Base-by-base conservation (phyloP, 30 jellyfish, hydroid and myxozoan genomes). In the Chironex yamaguchii region DNA sequence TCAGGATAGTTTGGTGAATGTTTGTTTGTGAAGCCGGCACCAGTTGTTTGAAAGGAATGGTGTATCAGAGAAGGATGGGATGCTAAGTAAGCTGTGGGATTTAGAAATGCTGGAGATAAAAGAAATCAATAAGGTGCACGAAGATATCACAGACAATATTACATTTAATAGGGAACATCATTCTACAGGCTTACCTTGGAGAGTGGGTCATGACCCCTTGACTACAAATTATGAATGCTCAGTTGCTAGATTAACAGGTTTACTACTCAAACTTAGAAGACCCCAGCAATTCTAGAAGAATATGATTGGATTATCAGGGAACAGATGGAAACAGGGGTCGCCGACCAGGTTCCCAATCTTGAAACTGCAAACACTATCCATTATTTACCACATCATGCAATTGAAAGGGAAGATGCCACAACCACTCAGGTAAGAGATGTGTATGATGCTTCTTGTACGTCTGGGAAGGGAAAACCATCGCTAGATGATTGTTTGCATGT, bases 401-500 rank as follows among this genome's bases (percentile, higher is more conserved):
- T 81, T 23, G 85, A 62, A 3, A 67, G 91, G 0, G 35, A 63
- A 14, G 86, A 62, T 29, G 76, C 75, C 4, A 48, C 36, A 0
- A 81, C 91, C 2, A 65, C 80, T 13, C 32, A 81, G 51, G 72
- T 81, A 22, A 29, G 91, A 20, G 52, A 48, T 81, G 91, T 81
- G 9, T 58, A 54, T 62, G 84, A 64, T 62, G 90, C 85, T 24
- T 49, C 74, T 33, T 0, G 68, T 0, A 70, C 35, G 31, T 17
- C 73, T 22, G 62, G 86, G 34, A 65, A 29, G 53, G 0, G 66
- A 9, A 72, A 86, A 0, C 36, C 68, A 29, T 35, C 82, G 33
- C 73, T 81, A 35, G 66, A 81, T 30, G 88, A 81, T 51, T 81
- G 91, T 65, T 81, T 81, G 50, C 84, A 81, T 64, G 75, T 49